Evolutionary conservation across 2,888 invertebrate genomes (phyloP).

Genomic region (Halocaridina rubra): DNA sequence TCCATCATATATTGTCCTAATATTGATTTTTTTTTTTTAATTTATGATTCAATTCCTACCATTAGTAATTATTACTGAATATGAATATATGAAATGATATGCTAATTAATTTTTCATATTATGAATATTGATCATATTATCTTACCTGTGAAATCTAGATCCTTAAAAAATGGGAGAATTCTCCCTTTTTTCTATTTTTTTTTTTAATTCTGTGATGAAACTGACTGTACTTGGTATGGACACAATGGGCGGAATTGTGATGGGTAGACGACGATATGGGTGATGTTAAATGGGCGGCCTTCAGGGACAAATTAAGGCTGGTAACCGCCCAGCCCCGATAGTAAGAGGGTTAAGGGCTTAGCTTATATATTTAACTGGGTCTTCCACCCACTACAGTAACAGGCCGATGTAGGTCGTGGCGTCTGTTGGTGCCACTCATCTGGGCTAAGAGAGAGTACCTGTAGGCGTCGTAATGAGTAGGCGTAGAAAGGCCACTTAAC

Average conservation of each 20-base stretch:
- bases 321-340: not conserved
- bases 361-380: slow-evolving; percentile 37
- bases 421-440: slow-evolving; percentile 33
- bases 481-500: slow-evolving; percentile 20
- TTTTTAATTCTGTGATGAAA: too few species aligned
- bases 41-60: too few species aligned
- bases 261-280: slow-evolving; percentile 10
- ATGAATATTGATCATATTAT: too few species aligned
- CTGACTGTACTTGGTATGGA: too few species aligned
- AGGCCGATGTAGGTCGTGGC: slow-evolving; percentile 32
- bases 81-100: too few species aligned
- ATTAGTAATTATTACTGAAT: too few species aligned
- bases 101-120: too few species aligned
- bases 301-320: not conserved
- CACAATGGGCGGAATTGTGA: slow-evolving; percentile 16
- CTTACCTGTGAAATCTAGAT: too few species aligned
- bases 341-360: not conserved
- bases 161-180: too few species aligned
- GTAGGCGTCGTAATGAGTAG: slow-evolving; percentile 46
- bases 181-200: too few species aligned
- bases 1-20: too few species aligned
- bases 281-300: not conserved
- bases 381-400: slow-evolving; percentile 43
- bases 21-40: too few species aligned
- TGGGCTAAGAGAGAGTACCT: slow-evolving; percentile 43